Base-by-base conservation (phyloP, 1,140 invertebrate species). In the Cherax quadricarinatus region DNA sequence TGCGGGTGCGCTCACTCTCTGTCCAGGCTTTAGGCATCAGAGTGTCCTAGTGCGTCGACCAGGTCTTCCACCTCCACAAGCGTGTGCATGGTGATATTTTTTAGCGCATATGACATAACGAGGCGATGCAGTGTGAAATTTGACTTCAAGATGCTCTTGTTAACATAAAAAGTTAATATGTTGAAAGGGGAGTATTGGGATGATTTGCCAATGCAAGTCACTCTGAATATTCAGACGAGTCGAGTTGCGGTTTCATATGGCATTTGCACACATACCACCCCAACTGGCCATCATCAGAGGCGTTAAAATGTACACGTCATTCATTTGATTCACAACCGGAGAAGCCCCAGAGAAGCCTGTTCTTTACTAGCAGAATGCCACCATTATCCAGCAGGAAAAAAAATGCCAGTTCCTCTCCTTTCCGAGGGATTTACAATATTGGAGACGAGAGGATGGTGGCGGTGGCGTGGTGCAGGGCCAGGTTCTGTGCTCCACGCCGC, bases 261-360 rank as follows among this genome's bases (percentile, higher is more conserved):
- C 88, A 89, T 84, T 83, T 89, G 70, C 88, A 89, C 88, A 89
- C 80, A 83, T 81, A 89, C 88, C 60, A n/a, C 49, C 80, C 62
- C 16, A 89, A 83, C 88, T 83, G 81, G 48, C 70, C 88, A 84
- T 89, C 88, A 89, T 75, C 62, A 41, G 81, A 89, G 88, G 88
- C 88, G 88, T 89, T 89, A 89, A 89, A 89, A 89, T 89, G 80
- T 89, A 89, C 88, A 89, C 88, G 88, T 89, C 88, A 83, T 89
- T 89, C 88, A 89, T 83, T 75, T 89, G 88, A 84, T 89, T 83
- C 88, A 75, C 62, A 89, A 89, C 24, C 73, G 62, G 80, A 75
- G 78, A 48, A 83, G 49, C 24, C 81, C 62, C n/a, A 48, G 80
- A 30, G 49, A 53, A 84, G 21, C 62, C 48, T 73, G 30, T 75